A percentile compares a stretch with the other conserved stretches of the same genome.
Conservation (phyloP, 2,113 vertebrate species). For the Phyllopteryx taeniolatus region DNA sequence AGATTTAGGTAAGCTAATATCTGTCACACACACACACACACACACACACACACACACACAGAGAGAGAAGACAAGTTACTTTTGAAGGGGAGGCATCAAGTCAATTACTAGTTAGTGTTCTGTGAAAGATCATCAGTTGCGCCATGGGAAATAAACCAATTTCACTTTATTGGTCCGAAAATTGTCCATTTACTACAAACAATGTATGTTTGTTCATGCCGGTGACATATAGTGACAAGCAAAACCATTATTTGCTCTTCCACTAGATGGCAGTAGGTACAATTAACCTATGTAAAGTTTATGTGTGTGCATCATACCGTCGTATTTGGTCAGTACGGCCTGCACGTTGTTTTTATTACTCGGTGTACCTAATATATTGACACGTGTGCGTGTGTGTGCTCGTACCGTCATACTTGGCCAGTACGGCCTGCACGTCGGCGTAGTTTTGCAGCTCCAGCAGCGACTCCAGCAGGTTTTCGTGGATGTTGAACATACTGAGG, state of each 20-base stretch:
- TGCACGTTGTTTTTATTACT: not conserved
- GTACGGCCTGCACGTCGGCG: conserved; percentile 94
- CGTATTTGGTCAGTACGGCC: no score
- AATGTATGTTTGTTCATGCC: no score
- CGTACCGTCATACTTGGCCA: conserved; percentile 98
- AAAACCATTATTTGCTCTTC: not conserved
- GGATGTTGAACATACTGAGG: conserved; percentile 99
- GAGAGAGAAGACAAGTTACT: not conserved
- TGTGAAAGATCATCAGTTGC: not conserved
- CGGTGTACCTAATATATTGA: not conserved
- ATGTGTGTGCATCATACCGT: no score
- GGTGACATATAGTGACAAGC: no score
- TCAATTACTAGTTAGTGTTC: not conserved
- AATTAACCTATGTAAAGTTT: not conserved
- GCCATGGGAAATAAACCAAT: not conserved
- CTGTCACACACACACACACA: conserved; percentile 73
- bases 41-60: conserved; percentile 41
- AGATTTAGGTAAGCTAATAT: conserved; percentile 99
- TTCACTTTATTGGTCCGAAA: not conserved
- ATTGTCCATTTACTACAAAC: no score
- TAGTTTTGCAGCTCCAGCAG: conserved; percentile 95
- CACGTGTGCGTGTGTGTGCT: not conserved
- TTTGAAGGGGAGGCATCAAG: conserved; percentile 6
- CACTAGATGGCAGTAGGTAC: not conserved
- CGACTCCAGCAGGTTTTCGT: conserved; percentile 96